Percentiles rank a stretch among this genome's conserved stretches.
phyloP scores from a whole-genome alignment of 2,797 vertebrate species.

The Gymnoscopelus braueri region DNA sequence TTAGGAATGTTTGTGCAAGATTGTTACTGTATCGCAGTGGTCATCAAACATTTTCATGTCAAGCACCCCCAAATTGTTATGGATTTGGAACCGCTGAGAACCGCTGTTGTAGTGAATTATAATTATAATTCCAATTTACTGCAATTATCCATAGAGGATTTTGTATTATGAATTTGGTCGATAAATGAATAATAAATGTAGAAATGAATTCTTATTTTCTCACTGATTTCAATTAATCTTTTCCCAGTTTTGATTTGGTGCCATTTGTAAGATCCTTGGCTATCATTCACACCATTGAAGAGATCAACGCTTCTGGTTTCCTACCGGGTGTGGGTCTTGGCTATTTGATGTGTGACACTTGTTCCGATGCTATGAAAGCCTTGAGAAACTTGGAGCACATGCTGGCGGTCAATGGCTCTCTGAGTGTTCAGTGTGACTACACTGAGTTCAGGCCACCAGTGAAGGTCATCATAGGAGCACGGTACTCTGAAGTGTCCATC shows the following conservation, averaged over 20 bases:
- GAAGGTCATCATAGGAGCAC: conserved; percentile 67
- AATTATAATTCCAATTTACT: too few species aligned
- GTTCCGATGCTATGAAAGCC: conserved; percentile 55
- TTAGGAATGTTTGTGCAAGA: not conserved
- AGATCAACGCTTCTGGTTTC: conserved; percentile 61
- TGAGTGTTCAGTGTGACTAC: conserved; percentile 38
- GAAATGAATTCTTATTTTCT: not conserved
- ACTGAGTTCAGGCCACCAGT: conserved; percentile 48
- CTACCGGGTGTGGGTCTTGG: conserved; percentile 67
- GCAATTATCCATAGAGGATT: not conserved
- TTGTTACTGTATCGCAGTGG: not conserved
- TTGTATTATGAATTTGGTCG: not conserved
- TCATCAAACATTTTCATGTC: too few species aligned
- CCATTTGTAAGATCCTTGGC: conserved; percentile 56
- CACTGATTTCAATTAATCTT: not conserved
- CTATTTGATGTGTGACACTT: conserved; percentile 68
- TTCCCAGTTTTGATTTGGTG: conserved; percentile 56
- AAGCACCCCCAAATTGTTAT: too few species aligned
- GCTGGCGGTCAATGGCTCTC: conserved; percentile 45
- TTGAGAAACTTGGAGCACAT: conserved; percentile 51
- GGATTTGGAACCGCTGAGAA: too few species aligned
- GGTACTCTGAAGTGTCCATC: conserved; percentile 67
- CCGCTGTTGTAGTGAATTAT: too few species aligned
- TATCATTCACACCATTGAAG: conserved; percentile 62
- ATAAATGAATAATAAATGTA: too few species aligned